A percentile compares a stretch with the other conserved stretches of the same genome.
phyloP scores from a whole-genome alignment of 2,888 invertebrate genomes.

The Leptopilina myrica region DNA sequence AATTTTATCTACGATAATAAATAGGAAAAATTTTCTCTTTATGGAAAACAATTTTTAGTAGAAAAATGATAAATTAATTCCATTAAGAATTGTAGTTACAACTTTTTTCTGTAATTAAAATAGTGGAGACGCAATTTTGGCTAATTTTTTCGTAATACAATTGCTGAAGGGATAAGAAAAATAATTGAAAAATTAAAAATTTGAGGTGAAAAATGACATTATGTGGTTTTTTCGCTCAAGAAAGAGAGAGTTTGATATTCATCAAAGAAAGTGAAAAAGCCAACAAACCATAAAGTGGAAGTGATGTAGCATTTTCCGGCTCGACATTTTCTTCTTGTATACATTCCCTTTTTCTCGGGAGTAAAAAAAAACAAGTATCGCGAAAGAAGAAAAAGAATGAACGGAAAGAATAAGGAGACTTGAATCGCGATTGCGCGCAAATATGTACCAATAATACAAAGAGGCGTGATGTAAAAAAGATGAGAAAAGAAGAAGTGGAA shows the following conservation, averaged over 20 bases:
- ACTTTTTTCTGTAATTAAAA: too few relatives aligned
- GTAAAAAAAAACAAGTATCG: background rate
- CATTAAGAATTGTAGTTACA: too few relatives aligned
- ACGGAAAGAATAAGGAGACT: background rate
- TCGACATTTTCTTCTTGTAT: background rate
- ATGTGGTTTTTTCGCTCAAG: background rate
- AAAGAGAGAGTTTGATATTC: background rate
- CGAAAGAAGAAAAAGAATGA: too few relatives aligned
- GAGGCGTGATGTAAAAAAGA: constrained; percentile 39
- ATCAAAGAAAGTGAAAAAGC: constrained; percentile 2
- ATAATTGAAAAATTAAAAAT: background rate
- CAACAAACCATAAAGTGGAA: constrained; percentile 34
- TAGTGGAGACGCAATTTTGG: too few relatives aligned
- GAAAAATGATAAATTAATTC: too few relatives aligned
- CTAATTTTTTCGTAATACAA: too few relatives aligned
- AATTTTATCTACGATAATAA: too few relatives aligned
- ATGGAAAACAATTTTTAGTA: too few relatives aligned
- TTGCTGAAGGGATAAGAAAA: too few relatives aligned
- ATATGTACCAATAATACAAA: constrained; percentile 36
- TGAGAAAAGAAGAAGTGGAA: background rate
- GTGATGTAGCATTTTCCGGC: constrained; percentile 17
- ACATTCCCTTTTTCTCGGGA: background rate
- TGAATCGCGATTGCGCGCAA: constrained; percentile 19
- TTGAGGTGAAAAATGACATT: background rate
- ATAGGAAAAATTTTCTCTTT: too few relatives aligned